Evolutionary conservation across 2,888 invertebrate genomes (phyloP).

Genomic region (Rapana venosa): DNA sequence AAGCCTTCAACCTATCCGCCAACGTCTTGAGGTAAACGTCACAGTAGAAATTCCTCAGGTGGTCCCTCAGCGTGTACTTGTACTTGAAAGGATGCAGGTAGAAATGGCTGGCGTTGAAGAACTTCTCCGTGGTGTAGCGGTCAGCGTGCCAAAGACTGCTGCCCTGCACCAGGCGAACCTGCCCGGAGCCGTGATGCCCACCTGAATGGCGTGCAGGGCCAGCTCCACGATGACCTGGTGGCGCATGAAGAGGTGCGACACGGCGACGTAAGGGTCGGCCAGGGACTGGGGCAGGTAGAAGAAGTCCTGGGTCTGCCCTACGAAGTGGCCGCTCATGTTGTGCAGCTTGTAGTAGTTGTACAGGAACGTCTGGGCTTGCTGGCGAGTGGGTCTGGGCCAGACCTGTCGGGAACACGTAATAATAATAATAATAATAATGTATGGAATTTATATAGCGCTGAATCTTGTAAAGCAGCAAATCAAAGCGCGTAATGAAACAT

Average conservation of each 20-base stretch:
- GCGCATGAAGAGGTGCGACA: not conserved
- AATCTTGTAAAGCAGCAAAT: no score
- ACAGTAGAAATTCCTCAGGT: not conserved
- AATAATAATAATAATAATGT: not conserved
- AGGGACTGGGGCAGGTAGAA: not conserved
- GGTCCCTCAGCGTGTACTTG: not conserved
- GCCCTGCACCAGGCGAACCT: not conserved
- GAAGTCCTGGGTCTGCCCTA: not conserved
- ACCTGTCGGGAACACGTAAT: not conserved
- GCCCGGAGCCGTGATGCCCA: not conserved
- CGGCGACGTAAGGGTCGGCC: not conserved
- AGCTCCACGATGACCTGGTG: constrained; percentile 10
- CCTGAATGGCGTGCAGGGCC: not conserved
- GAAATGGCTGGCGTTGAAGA: not conserved
- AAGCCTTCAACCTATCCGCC: not conserved
- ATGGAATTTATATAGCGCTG: no score
- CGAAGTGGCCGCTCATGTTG: not conserved
- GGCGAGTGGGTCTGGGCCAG: not conserved
- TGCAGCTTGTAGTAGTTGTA: constrained; percentile 30
- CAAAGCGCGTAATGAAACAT: no score
- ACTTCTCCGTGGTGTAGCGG: not conserved
- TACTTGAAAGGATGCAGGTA: not conserved
- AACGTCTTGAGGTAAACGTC: not conserved
- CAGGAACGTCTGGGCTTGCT: constrained; percentile 26
- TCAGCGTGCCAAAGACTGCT: not conserved